Percentiles rank a stretch among this genome's conserved stretches.
Conservation (phyloP, 1,140 invertebrate genomes). For the Bacillus rossius region DNA sequence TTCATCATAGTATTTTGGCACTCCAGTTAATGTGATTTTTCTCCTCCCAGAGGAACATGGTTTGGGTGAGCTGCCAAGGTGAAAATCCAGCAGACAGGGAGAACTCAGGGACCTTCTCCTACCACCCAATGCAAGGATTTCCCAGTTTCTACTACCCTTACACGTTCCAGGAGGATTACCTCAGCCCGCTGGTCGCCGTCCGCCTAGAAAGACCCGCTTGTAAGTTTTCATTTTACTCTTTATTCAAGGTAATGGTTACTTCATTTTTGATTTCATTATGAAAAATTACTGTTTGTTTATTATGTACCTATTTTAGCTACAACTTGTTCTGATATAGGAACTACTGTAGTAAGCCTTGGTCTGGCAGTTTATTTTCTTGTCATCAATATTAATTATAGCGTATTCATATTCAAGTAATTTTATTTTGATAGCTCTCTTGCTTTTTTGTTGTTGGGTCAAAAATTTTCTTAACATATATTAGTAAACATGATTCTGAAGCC, state of each 20-base stretch:
- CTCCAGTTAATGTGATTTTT: not conserved
- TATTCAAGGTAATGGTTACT: not conserved
- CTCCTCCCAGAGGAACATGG: conserved; percentile 56
- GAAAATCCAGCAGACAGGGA: conserved; percentile 86
- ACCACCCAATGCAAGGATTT: conserved; percentile 53
- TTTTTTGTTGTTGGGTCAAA: too few relatives aligned
- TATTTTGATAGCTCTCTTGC: too few relatives aligned
- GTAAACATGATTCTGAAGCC: too few relatives aligned
- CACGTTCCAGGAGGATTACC: conserved; percentile 44
- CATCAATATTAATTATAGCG: too few relatives aligned
- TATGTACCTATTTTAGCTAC: too few relatives aligned
- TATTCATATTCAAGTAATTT: too few relatives aligned
- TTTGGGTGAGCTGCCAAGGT: conserved; percentile 85
- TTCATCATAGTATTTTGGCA: too few relatives aligned
- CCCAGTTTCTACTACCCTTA: conserved; percentile 41
- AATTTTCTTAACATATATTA: too few relatives aligned
- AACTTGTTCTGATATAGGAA: too few relatives aligned
- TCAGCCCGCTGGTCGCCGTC: conserved; percentile 53
- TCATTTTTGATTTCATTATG: not conserved
- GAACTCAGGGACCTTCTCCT: conserved; percentile 73
- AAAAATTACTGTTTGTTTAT: too few relatives aligned
- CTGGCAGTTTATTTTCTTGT: too few relatives aligned
- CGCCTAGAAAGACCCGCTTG: conserved; percentile 51
- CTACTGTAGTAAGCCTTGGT: too few relatives aligned
- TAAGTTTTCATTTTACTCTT: conserved; percentile 39